These are phyloP conservation scores for Netelia virgata DNA, from an alignment of 2,888 invertebrate species.

Conservation along the genomic window DNA sequence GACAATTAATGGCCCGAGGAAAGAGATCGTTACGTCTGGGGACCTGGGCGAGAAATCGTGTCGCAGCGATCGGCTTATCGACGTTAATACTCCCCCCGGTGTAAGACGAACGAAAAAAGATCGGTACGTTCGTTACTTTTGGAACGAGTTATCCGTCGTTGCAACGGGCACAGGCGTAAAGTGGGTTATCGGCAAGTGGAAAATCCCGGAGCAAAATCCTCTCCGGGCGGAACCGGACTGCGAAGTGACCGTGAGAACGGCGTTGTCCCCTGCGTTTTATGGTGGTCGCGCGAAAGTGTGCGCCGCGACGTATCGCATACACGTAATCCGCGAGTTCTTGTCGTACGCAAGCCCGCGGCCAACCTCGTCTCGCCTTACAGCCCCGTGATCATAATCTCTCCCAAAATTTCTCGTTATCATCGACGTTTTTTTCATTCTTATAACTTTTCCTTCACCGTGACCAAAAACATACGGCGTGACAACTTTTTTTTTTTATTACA, in stretches of 20 bases:
- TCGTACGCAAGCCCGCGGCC: not conserved
- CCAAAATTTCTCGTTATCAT: too few species aligned
- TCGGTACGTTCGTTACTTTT: not conserved
- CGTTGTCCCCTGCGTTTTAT: constrained; percentile 34
- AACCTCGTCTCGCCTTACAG: too few species aligned
- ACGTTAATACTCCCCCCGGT: not conserved
- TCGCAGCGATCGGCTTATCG: too few species aligned
- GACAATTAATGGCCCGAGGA: too few species aligned
- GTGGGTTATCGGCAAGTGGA: constrained; percentile 60
- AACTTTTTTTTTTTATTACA: too few species aligned
- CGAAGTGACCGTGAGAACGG: constrained; percentile 52
- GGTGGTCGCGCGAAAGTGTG: constrained; percentile 17
- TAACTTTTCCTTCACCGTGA: too few species aligned
- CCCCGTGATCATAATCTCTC: too few species aligned
- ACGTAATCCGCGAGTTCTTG: constrained; percentile 7
- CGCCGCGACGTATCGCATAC: not conserved
- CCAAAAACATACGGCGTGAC: too few species aligned
- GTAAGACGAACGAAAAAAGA: not conserved
- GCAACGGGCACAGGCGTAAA: constrained; percentile 31
- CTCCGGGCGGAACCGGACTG: constrained; percentile 23
- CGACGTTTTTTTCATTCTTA: too few species aligned
- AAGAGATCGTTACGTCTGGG: too few species aligned
- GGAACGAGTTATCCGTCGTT: constrained; percentile 14
- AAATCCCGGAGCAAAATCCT: constrained; percentile 34
- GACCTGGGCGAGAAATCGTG: not conserved